Conservation (phyloP, 2,797 vertebrate species). For the Brachymystax lenok region DNA sequence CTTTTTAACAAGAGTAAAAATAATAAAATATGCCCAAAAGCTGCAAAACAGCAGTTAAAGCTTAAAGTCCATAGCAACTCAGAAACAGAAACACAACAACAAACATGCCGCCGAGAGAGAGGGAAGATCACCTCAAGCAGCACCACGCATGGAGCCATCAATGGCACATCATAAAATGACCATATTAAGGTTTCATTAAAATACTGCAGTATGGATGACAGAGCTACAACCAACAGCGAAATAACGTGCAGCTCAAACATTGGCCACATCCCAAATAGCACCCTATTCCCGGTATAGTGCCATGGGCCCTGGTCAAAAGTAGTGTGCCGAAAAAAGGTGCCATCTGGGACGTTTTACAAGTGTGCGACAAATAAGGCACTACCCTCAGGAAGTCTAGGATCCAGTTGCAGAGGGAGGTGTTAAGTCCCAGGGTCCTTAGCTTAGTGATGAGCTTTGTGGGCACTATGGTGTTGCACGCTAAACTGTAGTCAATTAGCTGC, state of each 20-base stretch:
- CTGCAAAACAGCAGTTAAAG: not conserved
- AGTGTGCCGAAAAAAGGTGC: too few relatives aligned
- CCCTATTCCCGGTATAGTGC: not conserved
- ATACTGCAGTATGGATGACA: slow-evolving; percentile 15
- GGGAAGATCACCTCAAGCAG: slow-evolving; percentile 24
- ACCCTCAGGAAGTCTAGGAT: too few relatives aligned
- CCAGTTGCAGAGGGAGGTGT: too few relatives aligned
- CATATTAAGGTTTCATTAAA: slow-evolving; percentile 16
- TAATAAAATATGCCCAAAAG: not conserved
- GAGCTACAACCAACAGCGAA: slow-evolving; percentile 7
- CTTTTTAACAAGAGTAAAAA: not conserved
- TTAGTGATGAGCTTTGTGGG: too few relatives aligned
- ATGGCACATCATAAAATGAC: slow-evolving; percentile 34
- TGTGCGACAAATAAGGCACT: not conserved
- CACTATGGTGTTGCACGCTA: too few relatives aligned
- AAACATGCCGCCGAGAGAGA: not conserved
- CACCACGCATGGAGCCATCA: slow-evolving; percentile 25
- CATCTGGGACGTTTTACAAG: not conserved
- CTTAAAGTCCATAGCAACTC: not conserved
- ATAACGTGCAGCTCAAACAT: slow-evolving; percentile 22
- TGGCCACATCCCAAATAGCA: not conserved
- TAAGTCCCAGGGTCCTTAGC: too few relatives aligned
- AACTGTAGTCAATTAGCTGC: too few relatives aligned
- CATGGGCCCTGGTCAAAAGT: too few relatives aligned
- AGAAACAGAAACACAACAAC: not conserved